Percentiles rank a stretch among this genome's conserved stretches.
Evolutionary conservation across 2,888 invertebrate species (phyloP).

Genomic region (Coenonympha glycerion): DNA sequence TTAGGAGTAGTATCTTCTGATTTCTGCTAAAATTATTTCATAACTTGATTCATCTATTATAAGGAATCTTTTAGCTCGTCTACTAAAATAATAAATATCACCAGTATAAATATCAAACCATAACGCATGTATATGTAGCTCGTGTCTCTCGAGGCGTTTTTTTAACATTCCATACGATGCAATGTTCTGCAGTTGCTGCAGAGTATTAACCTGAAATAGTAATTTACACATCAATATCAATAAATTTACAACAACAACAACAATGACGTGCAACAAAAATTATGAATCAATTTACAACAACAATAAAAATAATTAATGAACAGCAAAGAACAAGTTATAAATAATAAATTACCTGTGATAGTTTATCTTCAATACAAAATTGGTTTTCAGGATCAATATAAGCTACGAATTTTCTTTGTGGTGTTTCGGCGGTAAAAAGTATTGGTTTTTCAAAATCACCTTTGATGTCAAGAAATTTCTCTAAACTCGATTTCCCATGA

Average conservation of each 20-base stretch:
- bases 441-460: conserved; percentile 81
- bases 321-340: neutral
- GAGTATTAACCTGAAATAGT: conserved; percentile 85
- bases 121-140: conserved; percentile 92
- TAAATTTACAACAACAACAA: no score
- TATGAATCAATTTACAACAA: neutral
- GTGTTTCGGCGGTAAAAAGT: conserved; percentile 90
- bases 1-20: conserved; percentile 86
- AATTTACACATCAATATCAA: no score
- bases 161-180: conserved; percentile 94
- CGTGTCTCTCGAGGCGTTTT: conserved; percentile 84
- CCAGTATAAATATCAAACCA: conserved; percentile 99
- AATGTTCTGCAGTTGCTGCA: conserved; percentile 94
- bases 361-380: conserved; percentile 91
- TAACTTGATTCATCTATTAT: conserved; percentile 89
- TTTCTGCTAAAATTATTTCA: conserved; percentile 83
- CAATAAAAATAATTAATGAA: neutral
- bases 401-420: conserved; percentile 90
- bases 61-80: conserved; percentile 88
- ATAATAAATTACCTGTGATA: conserved; percentile 85
- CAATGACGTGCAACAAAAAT: no score
- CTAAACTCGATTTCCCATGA: conserved; percentile 87
- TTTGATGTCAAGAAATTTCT: conserved; percentile 86
- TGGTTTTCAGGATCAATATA: conserved; percentile 95
- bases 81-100: conserved; percentile 95